Evolutionary conservation across 1,140 invertebrate genomes (phyloP).

Genomic region (Atta cephalotes): DNA sequence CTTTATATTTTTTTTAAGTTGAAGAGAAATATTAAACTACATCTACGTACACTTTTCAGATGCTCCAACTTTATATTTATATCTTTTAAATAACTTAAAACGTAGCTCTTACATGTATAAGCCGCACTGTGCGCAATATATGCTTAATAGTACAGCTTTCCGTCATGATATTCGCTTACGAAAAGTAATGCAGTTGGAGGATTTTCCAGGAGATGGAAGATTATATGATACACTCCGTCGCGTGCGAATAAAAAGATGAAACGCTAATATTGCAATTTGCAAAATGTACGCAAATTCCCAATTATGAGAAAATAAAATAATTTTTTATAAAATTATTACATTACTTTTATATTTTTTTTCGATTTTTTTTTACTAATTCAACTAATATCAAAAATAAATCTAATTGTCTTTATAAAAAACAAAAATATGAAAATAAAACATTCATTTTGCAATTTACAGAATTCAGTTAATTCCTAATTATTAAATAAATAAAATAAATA

Average conservation of each 20-base stretch:
- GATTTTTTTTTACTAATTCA: too few relatives aligned
- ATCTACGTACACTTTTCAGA: neutral
- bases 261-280: conserved; percentile 5
- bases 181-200: conserved; percentile 22
- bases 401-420: too few relatives aligned
- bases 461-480: too few relatives aligned
- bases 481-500: too few relatives aligned
- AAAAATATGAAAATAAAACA: too few relatives aligned
- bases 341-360: neutral
- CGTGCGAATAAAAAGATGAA: neutral
- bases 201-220: conserved; percentile 44
- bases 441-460: too few relatives aligned
- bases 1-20: neutral
- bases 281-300: neutral
- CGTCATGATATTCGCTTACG: conserved; percentile 38
- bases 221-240: conserved; percentile 3
- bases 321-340: neutral
- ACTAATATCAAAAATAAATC: too few relatives aligned
- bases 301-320: conserved; percentile 10
- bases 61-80: neutral
- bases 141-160: conserved; percentile 27
- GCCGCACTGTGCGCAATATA: neutral
- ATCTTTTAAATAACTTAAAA: conserved; percentile 47
- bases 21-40: neutral
- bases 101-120: conserved; percentile 5